Base-by-base conservation (phyloP, 2,113 vertebrate species). In the Dinomys branickii region DNA sequence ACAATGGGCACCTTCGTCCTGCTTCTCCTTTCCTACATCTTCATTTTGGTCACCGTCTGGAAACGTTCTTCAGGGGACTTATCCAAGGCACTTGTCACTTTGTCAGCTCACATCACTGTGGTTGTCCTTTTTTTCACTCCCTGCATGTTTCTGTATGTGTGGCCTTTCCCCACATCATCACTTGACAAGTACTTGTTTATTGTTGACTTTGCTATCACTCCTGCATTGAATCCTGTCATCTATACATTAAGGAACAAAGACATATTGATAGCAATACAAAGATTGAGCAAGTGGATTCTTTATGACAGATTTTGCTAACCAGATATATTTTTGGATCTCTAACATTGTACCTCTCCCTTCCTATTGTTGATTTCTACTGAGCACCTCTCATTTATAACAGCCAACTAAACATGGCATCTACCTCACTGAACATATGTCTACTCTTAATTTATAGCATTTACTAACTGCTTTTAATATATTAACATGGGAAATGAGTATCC, bases 111-210 rank as follows among this genome's bases (percentile, higher is more conserved):
- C 81, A 30, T 97, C 50, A 97, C 91, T 5, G 95, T 97, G 26
- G 97, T 97, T 4, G 38, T 95, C 35, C 94, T 97, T 41, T 97
- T 97, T 47, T 97, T 97, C 54, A 96, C 94, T 30, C 97, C 97
- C 41, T 97, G 97, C 58, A 97, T 97, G 88, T 90, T 96, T 91
- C 50, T 97, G 17, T 97, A 97, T 83, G 96, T 97, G 85, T 97
- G 96, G 97, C 96, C 96, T 54, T 97, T 97, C 24, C 96, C 96
- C 17, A 92, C 88, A n/a, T 67, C 81, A n/a, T 95, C 96, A 73
- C 7, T 95, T 38, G 93, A 96, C 71, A 97, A 96, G 96, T 96
- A 90, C 33, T 30, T 96, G 19, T 97, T 95, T 12, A 81, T 92
- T 85, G 17, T 83, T 44, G 96, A 96, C 35, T 94, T 97, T 81